Conservation (phyloP, 2,797 vertebrate species). For the Phoebastria nigripes region DNA sequence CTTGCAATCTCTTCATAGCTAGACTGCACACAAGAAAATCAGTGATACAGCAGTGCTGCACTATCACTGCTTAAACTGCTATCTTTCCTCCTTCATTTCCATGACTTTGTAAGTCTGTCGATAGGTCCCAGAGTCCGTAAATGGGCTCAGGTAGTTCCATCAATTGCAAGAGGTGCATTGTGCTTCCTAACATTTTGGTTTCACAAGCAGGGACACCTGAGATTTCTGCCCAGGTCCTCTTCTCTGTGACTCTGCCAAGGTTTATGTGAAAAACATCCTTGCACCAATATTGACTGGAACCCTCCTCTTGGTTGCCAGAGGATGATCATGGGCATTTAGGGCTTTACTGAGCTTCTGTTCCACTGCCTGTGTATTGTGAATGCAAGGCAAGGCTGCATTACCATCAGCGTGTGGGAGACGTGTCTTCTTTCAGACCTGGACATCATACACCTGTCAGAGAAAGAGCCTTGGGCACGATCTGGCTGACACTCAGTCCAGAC, state of each 20-base stretch:
- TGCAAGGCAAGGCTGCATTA: neutral
- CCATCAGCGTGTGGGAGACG: fast-evolving
- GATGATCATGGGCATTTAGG: neutral
- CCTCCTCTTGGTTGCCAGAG: neutral
- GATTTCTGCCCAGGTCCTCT: neutral
- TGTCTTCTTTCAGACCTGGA: neutral
- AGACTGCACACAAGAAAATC: neutral
- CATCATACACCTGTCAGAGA: neutral
- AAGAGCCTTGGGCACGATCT: neutral
- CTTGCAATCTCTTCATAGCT: neutral
- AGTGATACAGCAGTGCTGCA: neutral
- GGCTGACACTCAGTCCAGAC: neutral
- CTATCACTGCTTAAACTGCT: neutral
- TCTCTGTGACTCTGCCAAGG: neutral
- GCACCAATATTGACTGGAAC: neutral
- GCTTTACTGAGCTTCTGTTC: neutral
- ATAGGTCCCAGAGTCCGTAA: neutral
- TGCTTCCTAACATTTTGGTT: neutral
- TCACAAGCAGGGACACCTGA: neutral
- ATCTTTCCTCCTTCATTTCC: neutral
- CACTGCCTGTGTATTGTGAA: neutral
- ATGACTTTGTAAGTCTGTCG: neutral
- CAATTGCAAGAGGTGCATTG: neutral
- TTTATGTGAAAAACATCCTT: neutral
- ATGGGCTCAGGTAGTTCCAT: neutral